Percentiles rank a stretch among this genome's conserved stretches.
phyloP scores from a whole-genome alignment of 2,113 vertebrate species.

The Helogale parvula region DNA sequence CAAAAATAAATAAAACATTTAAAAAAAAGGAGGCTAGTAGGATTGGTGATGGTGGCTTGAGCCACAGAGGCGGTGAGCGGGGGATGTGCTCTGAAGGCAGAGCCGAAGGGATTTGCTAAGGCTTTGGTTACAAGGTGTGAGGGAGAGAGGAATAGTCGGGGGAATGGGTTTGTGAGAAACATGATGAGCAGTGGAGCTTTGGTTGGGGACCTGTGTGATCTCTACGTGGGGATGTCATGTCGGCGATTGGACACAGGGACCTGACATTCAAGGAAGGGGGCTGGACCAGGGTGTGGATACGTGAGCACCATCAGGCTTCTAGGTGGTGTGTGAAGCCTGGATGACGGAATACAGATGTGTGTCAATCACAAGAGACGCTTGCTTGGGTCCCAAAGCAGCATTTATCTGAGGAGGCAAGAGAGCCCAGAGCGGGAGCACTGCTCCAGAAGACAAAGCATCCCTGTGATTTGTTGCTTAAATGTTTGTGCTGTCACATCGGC shows the following conservation, averaged over 20 bases:
- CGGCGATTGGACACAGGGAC: not conserved
- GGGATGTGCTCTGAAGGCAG: not conserved
- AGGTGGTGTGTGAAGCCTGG: not conserved
- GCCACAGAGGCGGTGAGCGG: not conserved
- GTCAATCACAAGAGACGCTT: not conserved
- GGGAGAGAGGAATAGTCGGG: not conserved
- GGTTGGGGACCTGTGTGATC: not conserved
- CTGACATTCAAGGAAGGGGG: not conserved
- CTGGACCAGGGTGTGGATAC: not conserved
- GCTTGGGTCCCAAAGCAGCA: not conserved
- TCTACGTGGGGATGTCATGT: not conserved
- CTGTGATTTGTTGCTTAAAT: constrained; percentile 15
- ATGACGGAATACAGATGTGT: not conserved
- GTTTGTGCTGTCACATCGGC: not conserved
- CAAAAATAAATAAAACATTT: too few species aligned
- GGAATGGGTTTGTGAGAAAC: not conserved
- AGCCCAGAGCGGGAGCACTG: not conserved
- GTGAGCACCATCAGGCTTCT: not conserved
- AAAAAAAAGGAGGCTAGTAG: not conserved
- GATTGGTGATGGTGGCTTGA: not conserved
- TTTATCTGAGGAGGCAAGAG: not conserved
- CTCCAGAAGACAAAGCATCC: not conserved
- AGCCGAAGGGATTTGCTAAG: not conserved
- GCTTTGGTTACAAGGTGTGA: not conserved
- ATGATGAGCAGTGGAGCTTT: not conserved